phyloP scores from a whole-genome alignment of 2,113 vertebrate genomes.

The Himantopus leucocephalus region DNA sequence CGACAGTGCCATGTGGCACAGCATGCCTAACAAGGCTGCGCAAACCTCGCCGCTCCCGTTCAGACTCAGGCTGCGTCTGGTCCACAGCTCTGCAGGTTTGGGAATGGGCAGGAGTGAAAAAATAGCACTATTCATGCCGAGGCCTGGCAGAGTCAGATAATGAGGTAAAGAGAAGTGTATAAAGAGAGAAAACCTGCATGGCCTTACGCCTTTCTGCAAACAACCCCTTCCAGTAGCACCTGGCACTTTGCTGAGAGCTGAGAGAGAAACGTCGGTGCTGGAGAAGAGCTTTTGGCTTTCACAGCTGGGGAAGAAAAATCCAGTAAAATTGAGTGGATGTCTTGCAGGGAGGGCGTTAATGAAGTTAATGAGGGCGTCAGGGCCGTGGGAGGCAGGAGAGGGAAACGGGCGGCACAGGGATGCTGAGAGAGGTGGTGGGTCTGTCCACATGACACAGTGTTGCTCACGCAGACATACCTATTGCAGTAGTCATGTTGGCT shows the following conservation, averaged over 20 bases:
- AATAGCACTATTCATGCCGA: not conserved
- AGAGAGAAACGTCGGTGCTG: not conserved
- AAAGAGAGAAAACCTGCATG: not conserved
- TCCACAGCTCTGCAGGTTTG: not conserved
- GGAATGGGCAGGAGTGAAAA: not conserved
- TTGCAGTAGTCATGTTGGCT: not conserved
- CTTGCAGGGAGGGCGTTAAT: not conserved
- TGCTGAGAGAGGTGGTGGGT: not conserved
- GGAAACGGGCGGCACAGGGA: accelerated
- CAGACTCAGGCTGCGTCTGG: not conserved
- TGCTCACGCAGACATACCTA: not conserved
- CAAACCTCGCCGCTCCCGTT: accelerated
- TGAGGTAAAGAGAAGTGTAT: not conserved
- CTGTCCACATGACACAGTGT: not conserved
- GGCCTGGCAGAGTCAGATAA: not conserved
- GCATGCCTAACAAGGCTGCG: accelerated
- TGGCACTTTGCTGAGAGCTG: not conserved
- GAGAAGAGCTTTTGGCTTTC: not conserved
- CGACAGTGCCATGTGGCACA: accelerated
- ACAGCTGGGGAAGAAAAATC: not conserved
- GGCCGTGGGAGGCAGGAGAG: not conserved
- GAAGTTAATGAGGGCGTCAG: not conserved
- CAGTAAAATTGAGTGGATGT: not conserved
- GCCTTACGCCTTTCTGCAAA: not conserved
- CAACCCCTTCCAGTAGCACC: not conserved